Evolutionary conservation across 2,113 vertebrate species (phyloP).

Genomic region (Carollia perspicillata): DNA sequence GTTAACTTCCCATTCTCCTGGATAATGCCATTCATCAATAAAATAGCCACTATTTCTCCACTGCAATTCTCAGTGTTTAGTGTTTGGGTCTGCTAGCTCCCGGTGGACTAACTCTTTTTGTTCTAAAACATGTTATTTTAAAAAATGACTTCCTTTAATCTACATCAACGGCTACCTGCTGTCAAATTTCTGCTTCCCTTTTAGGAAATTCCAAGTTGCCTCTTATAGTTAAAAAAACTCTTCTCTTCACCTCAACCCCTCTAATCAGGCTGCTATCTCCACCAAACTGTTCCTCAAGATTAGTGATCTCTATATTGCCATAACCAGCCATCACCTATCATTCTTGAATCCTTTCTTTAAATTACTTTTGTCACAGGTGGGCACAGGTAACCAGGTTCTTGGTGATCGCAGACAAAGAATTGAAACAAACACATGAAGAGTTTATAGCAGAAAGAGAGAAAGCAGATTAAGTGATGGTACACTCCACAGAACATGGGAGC

Average conservation of each 20-base stretch:
- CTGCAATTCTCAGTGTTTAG: background rate
- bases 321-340: background rate
- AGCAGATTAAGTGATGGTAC: too few relatives aligned
- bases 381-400: too few relatives aligned
- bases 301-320: background rate
- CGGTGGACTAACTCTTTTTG: background rate
- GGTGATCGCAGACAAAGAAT: too few relatives aligned
- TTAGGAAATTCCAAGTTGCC: background rate
- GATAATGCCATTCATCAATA: background rate
- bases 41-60: background rate
- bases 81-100: background rate
- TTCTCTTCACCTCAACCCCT: background rate
- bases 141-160: background rate
- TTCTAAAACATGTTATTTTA: background rate
- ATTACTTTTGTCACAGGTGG: background rate
- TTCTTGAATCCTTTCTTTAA: background rate
- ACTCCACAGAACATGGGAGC: too few relatives aligned
- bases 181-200: background rate
- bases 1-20: background rate
- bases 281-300: background rate
- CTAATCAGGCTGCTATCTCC: background rate
- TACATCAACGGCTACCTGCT: background rate
- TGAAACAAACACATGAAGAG: too few relatives aligned
- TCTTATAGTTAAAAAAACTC: background rate
- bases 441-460: too few relatives aligned